Base-by-base conservation (phyloP, 2,888 invertebrate genomes). In the Laspeyria flexula region DNA sequence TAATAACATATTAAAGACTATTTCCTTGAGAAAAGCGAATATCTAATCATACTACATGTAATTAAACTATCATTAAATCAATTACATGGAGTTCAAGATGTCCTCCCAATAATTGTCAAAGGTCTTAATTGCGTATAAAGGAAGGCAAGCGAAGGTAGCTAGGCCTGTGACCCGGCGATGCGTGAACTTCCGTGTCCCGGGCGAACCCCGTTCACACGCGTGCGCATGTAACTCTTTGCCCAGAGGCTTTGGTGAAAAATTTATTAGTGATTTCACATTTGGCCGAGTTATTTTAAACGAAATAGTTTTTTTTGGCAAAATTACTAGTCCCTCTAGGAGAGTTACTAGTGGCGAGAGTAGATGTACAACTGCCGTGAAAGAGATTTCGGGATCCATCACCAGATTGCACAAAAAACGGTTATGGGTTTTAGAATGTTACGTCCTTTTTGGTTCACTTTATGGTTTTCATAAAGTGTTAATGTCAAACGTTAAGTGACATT, bases 131-230 rank as follows among this genome's bases (percentile, higher is more conserved):
- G 60, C 48, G 16, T 30, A 45, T 31, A 55, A 48, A 48, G 48
- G 42, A 47, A 35, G 47, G 42, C 27, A 43, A 59, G 53, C 64
- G 55, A 61, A 68, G 62, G 59, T 59, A 47, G 51, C 40, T 43
- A 44, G 44, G 29, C 29, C 43, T 31, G 42, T 44, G 45, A 44
- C 13, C 47, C 57, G 43, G 38, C 69, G 59, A 59, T 55, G 65
- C 75, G 65, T 73, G 61, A 67, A 74, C 77, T 80, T 83, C 83
- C 82, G 75, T 63, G 71, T 80, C 64, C 64, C 63, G 9, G 25
- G 41, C 42, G 29, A 30, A 6, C 7, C 25, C n/a, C 44, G 71
- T 79, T 79, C 79, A 71, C 80, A 79, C 72, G 78, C 49, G 33
- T 21, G 29, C 34, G n/a, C n/a, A n/a, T n/a, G 51, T 21, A 34